Evolutionary conservation across 2,888 invertebrate genomes (phyloP), one percentile per base, ranked within the genome.

Genomic region (Rosalia funebris): DNA sequence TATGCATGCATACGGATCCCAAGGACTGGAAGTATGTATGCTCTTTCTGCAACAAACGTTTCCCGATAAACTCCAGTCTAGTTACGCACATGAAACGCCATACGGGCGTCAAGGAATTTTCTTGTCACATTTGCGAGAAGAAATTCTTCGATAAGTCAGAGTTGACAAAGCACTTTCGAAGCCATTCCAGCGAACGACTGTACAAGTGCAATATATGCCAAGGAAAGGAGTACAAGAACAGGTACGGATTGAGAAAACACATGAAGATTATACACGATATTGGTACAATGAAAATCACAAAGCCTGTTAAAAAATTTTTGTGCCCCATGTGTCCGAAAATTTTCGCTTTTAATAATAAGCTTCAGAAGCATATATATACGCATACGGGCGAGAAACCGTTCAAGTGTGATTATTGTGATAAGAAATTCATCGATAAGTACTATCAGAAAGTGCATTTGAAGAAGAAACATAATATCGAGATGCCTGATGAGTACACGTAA

Each of bases 101-200:
- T 46, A 59, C 57, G 1, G 75, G 75, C 78, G 10, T 84, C 80
- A 75, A 71, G 55, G 72, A 75, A 31, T 71, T 70, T 46, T 50
- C 67, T 5, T 76, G 76, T 48, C 69, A 72, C 25, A 66, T 75
- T 14, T 76, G 76, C 41, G 66, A 66, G 0, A 86, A 85, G 70
- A 80, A 82, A 19, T 76, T 74, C 52, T 73, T 70, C 20, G 73
- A 72, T 25, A 75, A 73, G 42, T 69, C 69, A 4, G 75, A 73
- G 56, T 63, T 76, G 19, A 66, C 66, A 5, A 72, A 72, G 45
- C 73, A 73, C 56, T 59, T 74, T 11, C 65, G 69, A 19, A 70
- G 70, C 15, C 75, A 75, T 48, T 71, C 73, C 1, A 70, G 69
- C 39, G 72, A 75, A 34, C 63, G 71, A 16, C 61, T 64, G 2